Conservation (phyloP, 2,888 invertebrate species). For the Cybosia mesomella region DNA sequence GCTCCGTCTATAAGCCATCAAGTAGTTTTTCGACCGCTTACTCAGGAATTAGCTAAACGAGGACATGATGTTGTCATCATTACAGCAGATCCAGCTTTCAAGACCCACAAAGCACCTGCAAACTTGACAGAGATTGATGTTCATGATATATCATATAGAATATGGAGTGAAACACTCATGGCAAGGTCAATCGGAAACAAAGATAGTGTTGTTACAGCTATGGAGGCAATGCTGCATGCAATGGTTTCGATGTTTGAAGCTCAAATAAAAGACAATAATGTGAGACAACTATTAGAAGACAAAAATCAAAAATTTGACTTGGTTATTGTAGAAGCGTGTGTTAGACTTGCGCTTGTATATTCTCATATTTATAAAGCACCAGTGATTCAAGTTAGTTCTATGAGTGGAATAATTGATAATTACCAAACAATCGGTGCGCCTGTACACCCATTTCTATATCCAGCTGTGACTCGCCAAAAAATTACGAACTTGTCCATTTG, state of each 20-base stretch:
- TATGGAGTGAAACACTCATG: slow-evolving; percentile 37
- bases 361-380: slow-evolving; percentile 59
- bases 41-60: slow-evolving; percentile 66
- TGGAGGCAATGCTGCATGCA: slow-evolving; percentile 5
- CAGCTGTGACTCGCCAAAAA: background rate
- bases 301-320: slow-evolving; percentile 43
- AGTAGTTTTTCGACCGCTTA: slow-evolving; percentile 67
- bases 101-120: slow-evolving; percentile 58
- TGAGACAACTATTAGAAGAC: slow-evolving; percentile 46
- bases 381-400: slow-evolving; percentile 62
- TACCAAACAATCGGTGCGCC: slow-evolving; percentile 35
- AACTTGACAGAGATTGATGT: slow-evolving; percentile 68
- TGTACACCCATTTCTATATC: slow-evolving; percentile 9
- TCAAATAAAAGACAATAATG: slow-evolving; percentile 28
- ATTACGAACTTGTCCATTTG: slow-evolving; percentile 12
- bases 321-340: slow-evolving; percentile 56
- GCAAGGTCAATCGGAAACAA: slow-evolving; percentile 24
- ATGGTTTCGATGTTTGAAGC: slow-evolving; percentile 27
- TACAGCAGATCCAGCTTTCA: slow-evolving; percentile 34
- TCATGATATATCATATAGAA: slow-evolving; percentile 63
- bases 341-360: too few relatives aligned
- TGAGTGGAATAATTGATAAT: slow-evolving; percentile 44
- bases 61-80: slow-evolving; percentile 72
- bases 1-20: slow-evolving; percentile 73
- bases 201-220: slow-evolving; percentile 35